A percentile compares a stretch with the other conserved stretches of the same genome.
Conservation (phyloP, 2,888 invertebrate genomes). For the Prenolepis imparis region DNA sequence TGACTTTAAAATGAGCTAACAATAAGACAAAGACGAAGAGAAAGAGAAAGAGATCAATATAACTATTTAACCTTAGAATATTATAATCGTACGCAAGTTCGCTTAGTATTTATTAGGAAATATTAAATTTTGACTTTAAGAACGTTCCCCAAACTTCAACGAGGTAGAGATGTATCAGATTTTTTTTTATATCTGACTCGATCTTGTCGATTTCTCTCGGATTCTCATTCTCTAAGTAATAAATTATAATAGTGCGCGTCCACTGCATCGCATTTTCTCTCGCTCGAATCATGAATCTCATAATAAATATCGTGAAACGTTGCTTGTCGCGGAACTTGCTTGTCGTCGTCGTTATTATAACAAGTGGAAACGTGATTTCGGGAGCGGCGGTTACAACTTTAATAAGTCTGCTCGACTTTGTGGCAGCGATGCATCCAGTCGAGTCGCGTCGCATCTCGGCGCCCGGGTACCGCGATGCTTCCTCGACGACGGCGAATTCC, state of each 20-base stretch:
- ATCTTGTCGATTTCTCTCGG: background rate
- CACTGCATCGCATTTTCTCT: slow-evolving; percentile 18
- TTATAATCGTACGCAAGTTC: background rate
- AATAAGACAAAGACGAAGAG: too few relatives aligned
- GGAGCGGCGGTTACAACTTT: slow-evolving; percentile 75
- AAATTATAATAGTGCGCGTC: slow-evolving; percentile 21
- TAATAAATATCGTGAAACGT: slow-evolving; percentile 46
- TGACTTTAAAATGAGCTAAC: too few relatives aligned
- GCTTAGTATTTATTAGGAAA: background rate
- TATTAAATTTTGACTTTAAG: background rate
- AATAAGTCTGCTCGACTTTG: slow-evolving; percentile 76
- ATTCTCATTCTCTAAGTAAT: background rate
- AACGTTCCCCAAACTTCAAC: too few relatives aligned
- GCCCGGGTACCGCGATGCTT: slow-evolving; percentile 61
- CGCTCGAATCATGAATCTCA: slow-evolving; percentile 28
- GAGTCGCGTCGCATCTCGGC: slow-evolving; percentile 51
- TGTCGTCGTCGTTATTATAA: slow-evolving; percentile 67
- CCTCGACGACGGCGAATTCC: slow-evolving; percentile 73
- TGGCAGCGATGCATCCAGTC: slow-evolving; percentile 37
- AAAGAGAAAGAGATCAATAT: background rate
- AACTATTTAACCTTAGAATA: background rate
- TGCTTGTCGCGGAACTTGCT: slow-evolving; percentile 22
- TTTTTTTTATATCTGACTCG: background rate
- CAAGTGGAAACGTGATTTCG: slow-evolving; percentile 67
- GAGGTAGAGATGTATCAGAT: too few relatives aligned